Base-by-base conservation (phyloP, 1,140 invertebrate genomes). In the Zaprionus gabonicus region DNA sequence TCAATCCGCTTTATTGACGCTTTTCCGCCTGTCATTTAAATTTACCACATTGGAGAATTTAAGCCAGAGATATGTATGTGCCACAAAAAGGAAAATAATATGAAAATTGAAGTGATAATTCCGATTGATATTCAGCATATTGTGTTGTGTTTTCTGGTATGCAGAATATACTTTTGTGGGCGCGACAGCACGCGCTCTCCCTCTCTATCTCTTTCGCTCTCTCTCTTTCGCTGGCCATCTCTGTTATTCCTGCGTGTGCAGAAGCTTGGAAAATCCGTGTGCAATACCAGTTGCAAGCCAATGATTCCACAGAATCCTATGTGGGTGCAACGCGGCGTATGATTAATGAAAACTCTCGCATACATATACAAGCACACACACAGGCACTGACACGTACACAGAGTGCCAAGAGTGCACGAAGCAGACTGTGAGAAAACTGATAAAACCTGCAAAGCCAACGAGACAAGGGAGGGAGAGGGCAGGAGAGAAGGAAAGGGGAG, bases 211-310 rank as follows among this genome's bases (percentile, higher is more conserved):
- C 31, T 1, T 6, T 60, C 41, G 5, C 10, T 20, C 34, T 10
- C 57, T 44, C 71, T 67, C 41, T 62, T 69, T 69, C 34, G 46
- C 20, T 25, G n/a, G 6, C 9, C 10, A 23, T 51, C 17, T 58
- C 25, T 49, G 13, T n/a, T 7, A 27, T 63, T 82, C 41, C 51
- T 64, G 70, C 71, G 68, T 88, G 83, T 75, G 78, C 84, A 86
- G 84, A 67, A 76, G 79, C 83, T 88, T 86, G 83, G 83, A 86
- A 86, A 86, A 86, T 86, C 81, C 84, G 80, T 88, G 81, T 88
- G 83, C 84, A 83, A 78, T 81, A 82, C 73, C 78, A 81, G 75
- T 76, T 76, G 75, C 57, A 53, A 81, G 72, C 44, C 69, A 76
- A 56, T 72, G 74, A 76, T 71, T 72, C 69, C 46, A 62, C 46